A percentile compares a stretch with the other conserved stretches of the same genome.
Evolutionary conservation across 37 sponge, comb jelly and placozoan genomes (phyloP).

Genomic region (Ianthella basta): DNA sequence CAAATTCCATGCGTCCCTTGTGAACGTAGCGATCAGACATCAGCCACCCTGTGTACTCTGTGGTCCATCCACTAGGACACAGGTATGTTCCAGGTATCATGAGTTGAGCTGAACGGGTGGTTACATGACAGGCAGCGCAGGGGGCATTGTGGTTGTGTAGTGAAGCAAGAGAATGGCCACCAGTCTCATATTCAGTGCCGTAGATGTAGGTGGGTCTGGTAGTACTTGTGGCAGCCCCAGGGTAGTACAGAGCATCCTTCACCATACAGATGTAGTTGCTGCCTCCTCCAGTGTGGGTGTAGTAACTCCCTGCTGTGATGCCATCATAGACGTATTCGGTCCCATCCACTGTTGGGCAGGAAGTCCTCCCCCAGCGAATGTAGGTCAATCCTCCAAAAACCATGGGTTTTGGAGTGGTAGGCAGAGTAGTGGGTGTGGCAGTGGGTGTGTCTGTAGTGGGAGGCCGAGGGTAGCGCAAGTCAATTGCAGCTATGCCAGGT

Average conservation of each 20-base stretch:
- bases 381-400: too few relatives aligned
- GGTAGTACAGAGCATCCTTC: neutral
- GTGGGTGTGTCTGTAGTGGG: too few relatives aligned
- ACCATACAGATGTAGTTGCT: neutral
- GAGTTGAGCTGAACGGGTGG: conserved; percentile 7
- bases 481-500: too few relatives aligned
- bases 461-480: too few relatives aligned
- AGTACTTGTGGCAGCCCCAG: neutral
- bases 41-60: conserved; percentile 16
- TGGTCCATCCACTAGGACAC: conserved; percentile 28
- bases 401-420: too few relatives aligned
- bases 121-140: neutral
- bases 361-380: too few relatives aligned
- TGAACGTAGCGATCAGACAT: neutral
- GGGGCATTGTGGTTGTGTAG: neutral
- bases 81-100: conserved; percentile 26
- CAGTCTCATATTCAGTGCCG: conserved; percentile 8
- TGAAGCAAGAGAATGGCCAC: neutral
- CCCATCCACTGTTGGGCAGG: too few relatives aligned
- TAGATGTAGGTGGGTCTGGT: neutral
- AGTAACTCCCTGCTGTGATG: neutral
- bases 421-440: too few relatives aligned
- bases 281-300: conserved; percentile 8
- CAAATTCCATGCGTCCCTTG: neutral
- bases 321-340: too few relatives aligned